phyloP scores from a whole-genome alignment of 2,113 vertebrate genomes.

The Butorides virescens region DNA sequence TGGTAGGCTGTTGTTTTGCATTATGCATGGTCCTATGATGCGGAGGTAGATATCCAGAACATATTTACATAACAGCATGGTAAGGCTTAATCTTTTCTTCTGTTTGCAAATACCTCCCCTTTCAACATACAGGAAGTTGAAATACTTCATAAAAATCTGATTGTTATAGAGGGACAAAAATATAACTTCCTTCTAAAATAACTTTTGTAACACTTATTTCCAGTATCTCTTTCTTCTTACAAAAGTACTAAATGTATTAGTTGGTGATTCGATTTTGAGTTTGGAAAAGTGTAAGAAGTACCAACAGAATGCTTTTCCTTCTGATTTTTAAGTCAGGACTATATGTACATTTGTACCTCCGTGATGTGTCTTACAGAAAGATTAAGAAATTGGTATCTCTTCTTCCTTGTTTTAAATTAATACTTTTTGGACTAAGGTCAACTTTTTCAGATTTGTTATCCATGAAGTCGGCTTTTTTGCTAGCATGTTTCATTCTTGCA shows the following conservation, averaged over 20 bases:
- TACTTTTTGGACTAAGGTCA: neutral
- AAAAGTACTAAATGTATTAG: neutral
- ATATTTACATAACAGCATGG: neutral
- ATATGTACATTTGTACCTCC: neutral
- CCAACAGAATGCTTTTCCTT: neutral
- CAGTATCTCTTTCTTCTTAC: neutral
- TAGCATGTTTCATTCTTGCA: neutral
- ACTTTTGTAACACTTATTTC: neutral
- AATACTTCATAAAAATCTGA: neutral
- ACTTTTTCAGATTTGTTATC: neutral
- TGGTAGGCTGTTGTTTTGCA: neutral
- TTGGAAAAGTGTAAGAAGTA: neutral
- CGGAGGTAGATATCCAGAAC: neutral
- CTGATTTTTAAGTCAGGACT: neutral
- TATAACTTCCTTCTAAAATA: neutral
- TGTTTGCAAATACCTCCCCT: neutral
- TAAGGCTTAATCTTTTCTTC: neutral
- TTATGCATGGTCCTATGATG: neutral
- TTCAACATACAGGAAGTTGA: neutral
- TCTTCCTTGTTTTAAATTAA: neutral
- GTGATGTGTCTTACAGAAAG: neutral
- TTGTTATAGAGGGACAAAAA: neutral
- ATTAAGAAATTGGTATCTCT: neutral
- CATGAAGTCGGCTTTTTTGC: neutral
- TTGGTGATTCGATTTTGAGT: neutral